These are phyloP conservation scores for Vollenhovia emeryi DNA, from an alignment of 1,140 invertebrate species.

Conservation along the genomic window DNA sequence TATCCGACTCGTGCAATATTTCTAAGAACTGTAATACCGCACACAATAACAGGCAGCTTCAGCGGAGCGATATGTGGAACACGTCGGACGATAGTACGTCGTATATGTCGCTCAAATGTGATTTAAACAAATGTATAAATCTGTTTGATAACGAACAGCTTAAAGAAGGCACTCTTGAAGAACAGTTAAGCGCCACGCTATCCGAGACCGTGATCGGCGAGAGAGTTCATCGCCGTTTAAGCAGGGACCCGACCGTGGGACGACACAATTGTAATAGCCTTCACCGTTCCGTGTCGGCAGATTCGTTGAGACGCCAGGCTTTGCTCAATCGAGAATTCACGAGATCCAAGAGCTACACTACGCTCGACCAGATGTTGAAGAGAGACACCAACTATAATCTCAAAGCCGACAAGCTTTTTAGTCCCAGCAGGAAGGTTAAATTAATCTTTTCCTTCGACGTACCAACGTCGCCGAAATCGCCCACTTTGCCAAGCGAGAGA, in stretches of 20 bases:
- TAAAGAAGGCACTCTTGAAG: neutral
- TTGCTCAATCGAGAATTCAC: neutral
- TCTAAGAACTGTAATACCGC: neutral
- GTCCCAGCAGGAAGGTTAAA: neutral
- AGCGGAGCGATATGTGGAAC: neutral
- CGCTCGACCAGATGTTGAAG: neutral
- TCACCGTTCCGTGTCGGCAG: neutral
- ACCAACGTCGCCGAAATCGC: neutral
- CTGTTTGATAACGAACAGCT: neutral
- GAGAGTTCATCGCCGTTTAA: neutral
- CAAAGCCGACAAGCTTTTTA: neutral
- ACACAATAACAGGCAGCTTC: neutral
- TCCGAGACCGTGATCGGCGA: neutral
- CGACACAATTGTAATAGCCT: neutral
- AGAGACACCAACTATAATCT: conserved; percentile 57
- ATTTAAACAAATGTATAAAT: conserved; percentile 66
- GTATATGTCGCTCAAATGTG: neutral
- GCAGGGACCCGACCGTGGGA: neutral
- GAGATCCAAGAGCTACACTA: neutral
- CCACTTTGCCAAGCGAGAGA: neutral
- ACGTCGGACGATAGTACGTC: conserved; percentile 2
- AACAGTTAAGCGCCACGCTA: neutral
- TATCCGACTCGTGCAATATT: neutral
- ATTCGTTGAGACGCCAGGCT: neutral
- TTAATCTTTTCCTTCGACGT: neutral